Evolutionary conservation across 2,888 invertebrate species (phyloP).

Genomic region (Drymonia ruficornis): DNA sequence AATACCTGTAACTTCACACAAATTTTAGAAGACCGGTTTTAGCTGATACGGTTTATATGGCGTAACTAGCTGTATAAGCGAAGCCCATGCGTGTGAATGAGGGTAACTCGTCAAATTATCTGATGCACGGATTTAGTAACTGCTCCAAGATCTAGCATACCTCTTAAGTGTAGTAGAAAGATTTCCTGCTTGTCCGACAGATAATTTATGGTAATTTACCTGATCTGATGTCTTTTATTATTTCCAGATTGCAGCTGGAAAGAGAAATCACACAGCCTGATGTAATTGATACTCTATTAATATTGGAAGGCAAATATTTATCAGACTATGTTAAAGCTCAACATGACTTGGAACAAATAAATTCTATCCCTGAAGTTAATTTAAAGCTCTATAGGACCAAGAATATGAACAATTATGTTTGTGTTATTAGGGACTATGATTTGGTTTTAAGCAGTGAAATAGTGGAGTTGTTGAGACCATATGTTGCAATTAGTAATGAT

Average conservation of each 20-base stretch:
- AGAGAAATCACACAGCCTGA: slow-evolving; percentile 40
- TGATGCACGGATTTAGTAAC: no score
- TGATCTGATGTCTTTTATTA: background rate
- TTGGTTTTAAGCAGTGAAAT: slow-evolving; percentile 69
- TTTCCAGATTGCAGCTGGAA: slow-evolving; percentile 65
- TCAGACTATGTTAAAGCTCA: slow-evolving; percentile 55
- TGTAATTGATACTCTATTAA: slow-evolving; percentile 56
- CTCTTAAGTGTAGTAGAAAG: no score
- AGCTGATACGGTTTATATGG: no score
- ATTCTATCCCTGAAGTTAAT: slow-evolving; percentile 58
- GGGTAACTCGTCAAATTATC: no score
- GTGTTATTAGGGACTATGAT: slow-evolving; percentile 66
- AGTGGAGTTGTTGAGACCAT: slow-evolving; percentile 59
- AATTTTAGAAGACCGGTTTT: no score
- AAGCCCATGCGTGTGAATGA: no score
- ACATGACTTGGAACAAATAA: slow-evolving; percentile 49
- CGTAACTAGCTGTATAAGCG: no score
- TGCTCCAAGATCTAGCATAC: no score
- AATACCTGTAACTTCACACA: no score
- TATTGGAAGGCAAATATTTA: slow-evolving; percentile 74
- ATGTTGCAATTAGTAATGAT: slow-evolving; percentile 53
- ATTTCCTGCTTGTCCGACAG: no score
- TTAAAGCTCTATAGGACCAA: slow-evolving; percentile 59
- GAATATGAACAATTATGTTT: slow-evolving; percentile 55
- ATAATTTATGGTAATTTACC: no score